phyloP scores from a whole-genome alignment of 2,888 invertebrate genomes.

The Coelinius sp. region DNA sequence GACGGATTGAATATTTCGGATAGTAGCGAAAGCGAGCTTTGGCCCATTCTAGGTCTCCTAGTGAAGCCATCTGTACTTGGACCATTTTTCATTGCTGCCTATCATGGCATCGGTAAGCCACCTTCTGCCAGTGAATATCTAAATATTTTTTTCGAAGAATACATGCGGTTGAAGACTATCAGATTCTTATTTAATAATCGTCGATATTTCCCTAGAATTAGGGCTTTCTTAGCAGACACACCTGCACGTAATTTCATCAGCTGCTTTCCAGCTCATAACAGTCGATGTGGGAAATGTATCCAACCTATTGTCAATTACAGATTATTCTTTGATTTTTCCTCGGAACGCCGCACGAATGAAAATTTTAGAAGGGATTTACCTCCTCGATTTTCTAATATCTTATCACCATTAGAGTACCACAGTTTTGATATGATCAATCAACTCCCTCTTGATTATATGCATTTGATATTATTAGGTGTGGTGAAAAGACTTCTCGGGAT shows the following conservation, averaged over 20 bases:
- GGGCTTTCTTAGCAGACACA: background rate
- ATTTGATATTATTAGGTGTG: background rate
- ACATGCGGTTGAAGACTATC: background rate
- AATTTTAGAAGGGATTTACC: background rate
- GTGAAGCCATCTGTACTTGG: background rate
- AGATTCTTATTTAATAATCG: background rate
- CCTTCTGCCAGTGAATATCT: background rate
- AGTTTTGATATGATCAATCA: slow-evolving; percentile 21
- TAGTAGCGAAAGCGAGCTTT: slow-evolving; percentile 41
- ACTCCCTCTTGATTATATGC: slow-evolving; percentile 19
- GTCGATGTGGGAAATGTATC: background rate
- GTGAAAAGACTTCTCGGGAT: background rate
- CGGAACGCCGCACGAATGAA: background rate
- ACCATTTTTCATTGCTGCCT: slow-evolving; percentile 15
- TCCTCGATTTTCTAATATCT: background rate
- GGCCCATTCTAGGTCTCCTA: slow-evolving; percentile 44
- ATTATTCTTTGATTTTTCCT: background rate
- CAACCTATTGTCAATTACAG: background rate
- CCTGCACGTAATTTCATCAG: slow-evolving; percentile 5
- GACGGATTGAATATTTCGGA: slow-evolving; percentile 44
- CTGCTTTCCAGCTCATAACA: background rate
- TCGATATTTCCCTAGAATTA: background rate
- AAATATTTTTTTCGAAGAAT: background rate
- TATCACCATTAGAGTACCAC: background rate
- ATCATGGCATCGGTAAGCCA: background rate